Evolutionary conservation across 2,797 vertebrate species (phyloP).

Genomic region (Serranus cabrilla): DNA sequence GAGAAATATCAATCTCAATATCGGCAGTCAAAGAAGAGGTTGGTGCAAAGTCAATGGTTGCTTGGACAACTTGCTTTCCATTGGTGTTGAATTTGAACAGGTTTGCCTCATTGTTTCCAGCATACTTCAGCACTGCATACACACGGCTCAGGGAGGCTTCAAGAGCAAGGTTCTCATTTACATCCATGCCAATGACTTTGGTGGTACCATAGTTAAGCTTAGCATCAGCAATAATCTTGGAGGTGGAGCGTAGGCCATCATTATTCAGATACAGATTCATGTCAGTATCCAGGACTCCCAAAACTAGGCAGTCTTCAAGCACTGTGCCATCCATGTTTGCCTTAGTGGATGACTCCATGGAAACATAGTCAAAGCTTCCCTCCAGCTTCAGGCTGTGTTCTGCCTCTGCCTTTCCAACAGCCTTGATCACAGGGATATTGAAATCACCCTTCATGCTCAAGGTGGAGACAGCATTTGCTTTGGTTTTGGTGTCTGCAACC

Average conservation of each 20-base stretch:
- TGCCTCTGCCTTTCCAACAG: slow-evolving; percentile 80
- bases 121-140: slow-evolving; percentile 87
- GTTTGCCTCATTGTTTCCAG: slow-evolving; percentile 83
- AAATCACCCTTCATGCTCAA: slow-evolving; percentile 86
- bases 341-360: slow-evolving; percentile 85
- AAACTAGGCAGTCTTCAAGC: slow-evolving; percentile 77
- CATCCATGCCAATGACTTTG: slow-evolving; percentile 84
- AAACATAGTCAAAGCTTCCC: slow-evolving; percentile 84
- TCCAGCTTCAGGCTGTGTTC: slow-evolving; percentile 89
- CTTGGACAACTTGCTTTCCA: slow-evolving; percentile 86
- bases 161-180: slow-evolving; percentile 87
- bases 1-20: slow-evolving; percentile 85
- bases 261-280: slow-evolving; percentile 88
- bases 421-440: slow-evolving; percentile 78
- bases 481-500: slow-evolving; percentile 87
- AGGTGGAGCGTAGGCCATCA: slow-evolving; percentile 86
- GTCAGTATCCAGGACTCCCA: slow-evolving; percentile 86
- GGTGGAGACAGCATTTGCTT: slow-evolving; percentile 84
- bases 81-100: slow-evolving; percentile 79
- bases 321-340: slow-evolving; percentile 85
- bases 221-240: slow-evolving; percentile 83
- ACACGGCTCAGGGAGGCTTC: slow-evolving; percentile 86
- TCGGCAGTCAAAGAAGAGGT: slow-evolving; percentile 79
- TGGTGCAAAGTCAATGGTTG: slow-evolving; percentile 86
- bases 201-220: slow-evolving; percentile 75